Evolutionary conservation across 2,797 vertebrate genomes (phyloP).

Genomic region (Hoplostethus atlanticus): DNA sequence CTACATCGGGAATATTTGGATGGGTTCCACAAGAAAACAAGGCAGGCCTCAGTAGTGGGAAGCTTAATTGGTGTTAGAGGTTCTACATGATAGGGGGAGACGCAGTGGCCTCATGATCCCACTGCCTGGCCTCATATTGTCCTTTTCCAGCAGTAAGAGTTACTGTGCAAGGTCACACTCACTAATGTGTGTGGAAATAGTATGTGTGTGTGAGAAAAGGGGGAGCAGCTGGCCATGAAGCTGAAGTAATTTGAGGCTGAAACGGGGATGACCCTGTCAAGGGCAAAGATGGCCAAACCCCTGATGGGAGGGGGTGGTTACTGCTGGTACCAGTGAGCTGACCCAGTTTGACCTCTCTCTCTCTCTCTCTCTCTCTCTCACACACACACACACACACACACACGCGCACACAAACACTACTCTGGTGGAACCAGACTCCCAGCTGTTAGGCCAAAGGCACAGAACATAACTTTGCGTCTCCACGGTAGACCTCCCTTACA

Average conservation of each 20-base stretch:
- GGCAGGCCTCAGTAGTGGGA: slow-evolving; percentile 7
- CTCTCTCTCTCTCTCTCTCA: background rate
- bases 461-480: no score
- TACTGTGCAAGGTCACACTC: slow-evolving; percentile 59
- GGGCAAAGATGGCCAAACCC: background rate
- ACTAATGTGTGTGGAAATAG: slow-evolving; percentile 50
- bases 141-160: slow-evolving; percentile 16
- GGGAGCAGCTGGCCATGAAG: slow-evolving; percentile 11
- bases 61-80: slow-evolving; percentile 20
- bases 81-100: slow-evolving; percentile 12
- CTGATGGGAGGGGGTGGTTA: slow-evolving; percentile 4
- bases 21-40: slow-evolving; percentile 39
- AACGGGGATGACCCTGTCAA: slow-evolving; percentile 20
- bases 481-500: no score
- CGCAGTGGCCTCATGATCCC: background rate
- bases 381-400: slow-evolving; percentile 40
- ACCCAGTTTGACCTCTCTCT: background rate
- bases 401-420: slow-evolving; percentile 10
- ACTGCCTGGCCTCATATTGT: slow-evolving; percentile 8
- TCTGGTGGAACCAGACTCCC: no score
- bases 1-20: slow-evolving; percentile 35
- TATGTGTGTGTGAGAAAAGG: background rate
- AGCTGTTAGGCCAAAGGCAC: no score
- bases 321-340: background rate
- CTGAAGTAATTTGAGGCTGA: slow-evolving; percentile 15